These are phyloP conservation scores for Clupea harengus DNA, from an alignment of 2,113 vertebrate genomes.

Conservation along the genomic window DNA sequence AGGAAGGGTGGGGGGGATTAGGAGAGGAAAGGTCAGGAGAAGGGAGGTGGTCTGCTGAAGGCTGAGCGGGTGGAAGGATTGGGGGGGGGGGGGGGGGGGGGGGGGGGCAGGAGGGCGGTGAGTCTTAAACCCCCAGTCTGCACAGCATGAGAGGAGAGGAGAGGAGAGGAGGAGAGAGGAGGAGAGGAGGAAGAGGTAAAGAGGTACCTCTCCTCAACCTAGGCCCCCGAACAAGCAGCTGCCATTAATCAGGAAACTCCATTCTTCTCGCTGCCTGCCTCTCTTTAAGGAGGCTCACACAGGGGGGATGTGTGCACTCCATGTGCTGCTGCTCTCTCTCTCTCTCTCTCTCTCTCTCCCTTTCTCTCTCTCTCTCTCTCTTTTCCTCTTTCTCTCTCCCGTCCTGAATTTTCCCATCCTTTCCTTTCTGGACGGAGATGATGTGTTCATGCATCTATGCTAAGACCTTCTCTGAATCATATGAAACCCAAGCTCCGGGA, in stretches of 20 bases:
- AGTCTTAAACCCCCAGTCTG: background rate
- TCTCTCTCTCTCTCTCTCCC: background rate
- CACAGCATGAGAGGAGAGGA: background rate
- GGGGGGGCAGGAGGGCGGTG: background rate
- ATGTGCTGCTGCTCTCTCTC: background rate
- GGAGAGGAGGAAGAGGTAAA: conserved; percentile 33
- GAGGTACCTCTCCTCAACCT: conserved; percentile 47
- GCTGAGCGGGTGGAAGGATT: background rate
- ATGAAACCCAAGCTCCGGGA: background rate
- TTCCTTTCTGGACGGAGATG: background rate
- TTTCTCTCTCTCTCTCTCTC: background rate
- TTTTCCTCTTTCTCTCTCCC: background rate
- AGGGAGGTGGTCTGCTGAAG: conserved; percentile 45
- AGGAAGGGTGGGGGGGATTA: background rate
- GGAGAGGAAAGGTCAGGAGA: background rate
- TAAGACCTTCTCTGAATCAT: background rate
- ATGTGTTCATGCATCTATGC: background rate
- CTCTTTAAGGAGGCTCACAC: background rate
- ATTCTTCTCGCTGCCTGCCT: background rate
- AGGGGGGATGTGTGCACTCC: background rate
- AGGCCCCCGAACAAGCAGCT: conserved; percentile 55
- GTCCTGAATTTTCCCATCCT: background rate
- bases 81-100: background rate
- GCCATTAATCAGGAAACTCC: conserved; percentile 57
- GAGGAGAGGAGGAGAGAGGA: background rate